Percentiles rank a stretch among this genome's conserved stretches.
Conservation (phyloP, 2,888 invertebrate species). For the Pyrocoelia pectoralis region DNA sequence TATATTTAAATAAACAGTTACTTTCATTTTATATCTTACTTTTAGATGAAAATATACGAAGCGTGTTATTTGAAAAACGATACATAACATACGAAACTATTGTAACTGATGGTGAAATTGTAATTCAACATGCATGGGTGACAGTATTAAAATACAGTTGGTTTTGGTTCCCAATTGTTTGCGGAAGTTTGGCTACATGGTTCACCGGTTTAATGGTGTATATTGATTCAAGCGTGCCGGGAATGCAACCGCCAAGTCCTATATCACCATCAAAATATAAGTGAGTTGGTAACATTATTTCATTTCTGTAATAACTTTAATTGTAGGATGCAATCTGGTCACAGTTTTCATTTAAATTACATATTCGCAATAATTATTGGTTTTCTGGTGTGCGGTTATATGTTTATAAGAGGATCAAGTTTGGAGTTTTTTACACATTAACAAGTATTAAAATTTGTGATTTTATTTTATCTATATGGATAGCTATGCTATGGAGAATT, state of each 20-base stretch:
- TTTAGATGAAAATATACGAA: slow-evolving; percentile 44
- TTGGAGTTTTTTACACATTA: slow-evolving; percentile 28
- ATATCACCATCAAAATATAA: slow-evolving; percentile 63
- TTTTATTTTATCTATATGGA: too few relatives aligned
- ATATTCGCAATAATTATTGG: slow-evolving; percentile 61
- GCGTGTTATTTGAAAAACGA: slow-evolving; percentile 48
- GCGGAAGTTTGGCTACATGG: slow-evolving; percentile 63
- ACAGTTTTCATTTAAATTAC: slow-evolving; percentile 61
- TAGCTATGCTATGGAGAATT: too few relatives aligned
- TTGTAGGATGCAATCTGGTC: slow-evolving; percentile 55
- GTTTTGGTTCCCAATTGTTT: slow-evolving; percentile 56
- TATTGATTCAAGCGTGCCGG: slow-evolving; percentile 68
- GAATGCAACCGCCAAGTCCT: slow-evolving; percentile 67
- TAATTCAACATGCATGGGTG: slow-evolving; percentile 53
- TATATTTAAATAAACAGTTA: too few relatives aligned
- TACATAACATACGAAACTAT: slow-evolving; percentile 51
- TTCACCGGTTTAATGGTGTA: slow-evolving; percentile 68
- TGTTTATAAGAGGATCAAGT: slow-evolving; percentile 53
- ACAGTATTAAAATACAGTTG: slow-evolving; percentile 52
- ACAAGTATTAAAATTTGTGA: too few relatives aligned
- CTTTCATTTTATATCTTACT: background rate
- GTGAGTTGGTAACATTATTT: slow-evolving; percentile 53
- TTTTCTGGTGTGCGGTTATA: slow-evolving; percentile 58
- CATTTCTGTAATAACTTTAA: slow-evolving; percentile 12
- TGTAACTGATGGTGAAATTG: slow-evolving; percentile 53